Evolutionary conservation across 92 coral and sea anemone species (phyloP).

Genomic region (Phenganax subtilis): DNA sequence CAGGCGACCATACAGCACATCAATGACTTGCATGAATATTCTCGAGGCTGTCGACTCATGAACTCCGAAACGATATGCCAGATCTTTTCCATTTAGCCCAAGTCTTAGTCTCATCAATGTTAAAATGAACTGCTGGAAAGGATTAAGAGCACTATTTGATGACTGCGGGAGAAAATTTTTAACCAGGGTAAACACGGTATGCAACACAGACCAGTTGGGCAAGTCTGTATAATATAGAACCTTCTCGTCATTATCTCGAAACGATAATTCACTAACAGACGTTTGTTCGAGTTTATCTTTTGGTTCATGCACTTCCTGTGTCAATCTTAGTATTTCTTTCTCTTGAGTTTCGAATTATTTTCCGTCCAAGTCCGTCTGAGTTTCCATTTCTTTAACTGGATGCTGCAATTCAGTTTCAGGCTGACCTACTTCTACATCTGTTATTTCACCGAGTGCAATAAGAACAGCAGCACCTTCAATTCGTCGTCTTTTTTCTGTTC

Average conservation of each 20-base stretch:
- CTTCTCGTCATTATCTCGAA: slow-evolving; percentile 30
- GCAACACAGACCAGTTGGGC: slow-evolving; percentile 49
- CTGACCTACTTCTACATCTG: background rate
- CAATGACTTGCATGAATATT: slow-evolving; percentile 41
- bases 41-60: slow-evolving; percentile 38
- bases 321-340: background rate
- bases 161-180: slow-evolving; percentile 28
- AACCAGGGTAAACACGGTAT: slow-evolving; percentile 36
- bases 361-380: background rate
- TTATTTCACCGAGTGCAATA: slow-evolving; percentile 26
- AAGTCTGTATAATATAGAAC: slow-evolving; percentile 51
- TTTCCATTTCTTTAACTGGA: background rate
- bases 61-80: slow-evolving; percentile 28
- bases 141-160: slow-evolving; percentile 39
- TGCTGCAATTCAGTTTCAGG: background rate
- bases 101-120: slow-evolving; percentile 49
- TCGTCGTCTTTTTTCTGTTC: slow-evolving; percentile 45
- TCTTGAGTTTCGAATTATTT: background rate
- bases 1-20: slow-evolving; percentile 41
- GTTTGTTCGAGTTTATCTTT: slow-evolving; percentile 13
- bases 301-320: background rate
- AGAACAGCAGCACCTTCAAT: slow-evolving; percentile 47
- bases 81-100: slow-evolving; percentile 21
- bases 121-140: slow-evolving; percentile 43
- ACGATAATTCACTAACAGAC: slow-evolving; percentile 28